Conservation (phyloP, 35 echinoderm and acorn worm genomes). For the Amphiura filiformis region DNA sequence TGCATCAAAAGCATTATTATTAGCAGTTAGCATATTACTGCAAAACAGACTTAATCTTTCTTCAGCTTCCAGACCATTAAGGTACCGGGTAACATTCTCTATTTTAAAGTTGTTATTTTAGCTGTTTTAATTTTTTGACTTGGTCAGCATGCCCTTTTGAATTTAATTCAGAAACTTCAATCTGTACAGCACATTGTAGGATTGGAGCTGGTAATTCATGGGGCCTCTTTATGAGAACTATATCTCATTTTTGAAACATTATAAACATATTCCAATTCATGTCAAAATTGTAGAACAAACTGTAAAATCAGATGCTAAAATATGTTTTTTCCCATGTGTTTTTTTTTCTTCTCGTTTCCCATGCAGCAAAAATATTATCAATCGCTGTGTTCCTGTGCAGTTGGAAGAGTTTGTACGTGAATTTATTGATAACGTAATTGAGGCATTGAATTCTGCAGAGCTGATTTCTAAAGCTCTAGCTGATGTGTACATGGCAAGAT, state of each 20-base stretch:
- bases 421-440: slow-evolving; percentile 56
- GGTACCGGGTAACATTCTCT: background rate
- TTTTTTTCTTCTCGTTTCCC: background rate
- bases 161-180: too few species aligned
- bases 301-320: background rate
- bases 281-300: background rate
- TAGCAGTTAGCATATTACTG: background rate
- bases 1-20: background rate
- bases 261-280: background rate
- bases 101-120: too few species aligned
- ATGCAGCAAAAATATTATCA: slow-evolving; percentile 61
- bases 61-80: background rate
- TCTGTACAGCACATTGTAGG: background rate
- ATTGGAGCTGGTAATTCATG: background rate
- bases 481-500: slow-evolving; percentile 87
- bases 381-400: slow-evolving; percentile 79
- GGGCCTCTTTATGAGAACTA: background rate
- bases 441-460: slow-evolving; percentile 78
- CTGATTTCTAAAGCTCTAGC: slow-evolving; percentile 69
- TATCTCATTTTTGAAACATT: background rate
- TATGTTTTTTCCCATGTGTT: background rate
- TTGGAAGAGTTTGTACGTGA: slow-evolving; percentile 11
- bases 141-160: too few species aligned
- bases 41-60: background rate
- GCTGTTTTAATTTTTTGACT: too few species aligned